Evolutionary conservation across 2,113 vertebrate genomes (phyloP), one percentile per base, ranked within the genome.

Genomic region (Eira barbara): DNA sequence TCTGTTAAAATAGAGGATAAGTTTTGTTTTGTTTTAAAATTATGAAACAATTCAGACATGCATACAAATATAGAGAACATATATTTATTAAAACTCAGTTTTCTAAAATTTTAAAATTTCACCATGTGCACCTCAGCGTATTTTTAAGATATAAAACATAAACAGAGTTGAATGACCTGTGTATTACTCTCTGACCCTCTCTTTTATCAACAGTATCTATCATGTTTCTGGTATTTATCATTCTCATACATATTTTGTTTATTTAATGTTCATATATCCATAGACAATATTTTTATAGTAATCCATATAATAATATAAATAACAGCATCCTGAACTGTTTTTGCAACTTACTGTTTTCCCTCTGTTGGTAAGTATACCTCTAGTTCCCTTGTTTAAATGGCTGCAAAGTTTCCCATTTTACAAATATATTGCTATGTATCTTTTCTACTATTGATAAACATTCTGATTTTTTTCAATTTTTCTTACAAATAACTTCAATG

Each of bases 181-280:
- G 39, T 59, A 59, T 73, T 83, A 89, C 3, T 92, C 34, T 93
- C 14, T 79, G 27, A 95, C 39, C 21, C 2, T 55, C 6, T 93
- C 31, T 94, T 89, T 59, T 69, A 45, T 59, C 52, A 65, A 67
- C 7, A 67, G 31, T 34, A 67, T 34, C 45, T 34, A 25, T 49
- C 13, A 31, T 79, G 67, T 73, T 89, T 63, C 63, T 74, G 63
- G 9, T 9, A 73, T 61, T 94, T 87, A 71, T 83, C 21, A 74
- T 83, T 73, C 83, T 92, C 42, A 95, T 74, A n/a, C 69, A 57
- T 81, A 89, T 74, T 85, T 85, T 86, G 47, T 83, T 69, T 69
- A 95, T 14, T 47, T 52, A 95, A 29, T 59, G 9, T 84, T 84
- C 18, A 31, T 12, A 42, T 82, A 76, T 39, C 14, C 17, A 71